phyloP scores from a whole-genome alignment of 1,140 invertebrate genomes.

The Berghia stephanieae region DNA sequence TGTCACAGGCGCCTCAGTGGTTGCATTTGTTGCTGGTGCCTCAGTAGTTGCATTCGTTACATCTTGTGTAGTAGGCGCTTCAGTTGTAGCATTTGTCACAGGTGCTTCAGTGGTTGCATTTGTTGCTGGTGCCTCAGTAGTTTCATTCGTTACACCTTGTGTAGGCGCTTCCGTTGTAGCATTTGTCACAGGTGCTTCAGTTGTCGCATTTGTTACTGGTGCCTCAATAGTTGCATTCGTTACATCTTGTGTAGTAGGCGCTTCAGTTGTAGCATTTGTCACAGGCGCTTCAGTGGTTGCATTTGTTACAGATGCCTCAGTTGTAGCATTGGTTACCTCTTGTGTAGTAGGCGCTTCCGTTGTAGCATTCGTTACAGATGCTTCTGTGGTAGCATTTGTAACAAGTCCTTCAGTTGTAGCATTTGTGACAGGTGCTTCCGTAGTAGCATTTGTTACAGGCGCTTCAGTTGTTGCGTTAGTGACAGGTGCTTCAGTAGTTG shows the following conservation, averaged over 20 bases:
- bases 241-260: background rate
- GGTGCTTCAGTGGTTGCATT: background rate
- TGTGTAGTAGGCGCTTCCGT: background rate
- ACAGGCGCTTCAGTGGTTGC: background rate
- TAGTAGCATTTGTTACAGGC: too few relatives aligned
- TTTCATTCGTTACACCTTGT: background rate
- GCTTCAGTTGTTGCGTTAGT: background rate
- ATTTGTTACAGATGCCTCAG: background rate
- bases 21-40: too few relatives aligned
- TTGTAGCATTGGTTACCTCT: background rate
- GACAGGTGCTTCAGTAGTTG: background rate
- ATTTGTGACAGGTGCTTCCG: background rate
- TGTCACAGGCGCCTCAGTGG: background rate
- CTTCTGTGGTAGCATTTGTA: background rate
- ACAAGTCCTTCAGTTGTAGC: background rate
- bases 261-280: background rate
- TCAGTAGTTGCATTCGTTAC: too few relatives aligned
- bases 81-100: background rate
- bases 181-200: background rate
- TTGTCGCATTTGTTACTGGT: background rate
- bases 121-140: background rate
- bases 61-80: background rate
- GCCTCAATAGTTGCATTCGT: background rate
- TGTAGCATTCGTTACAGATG: background rate
- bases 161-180: background rate